A percentile compares a stretch with the other conserved stretches of the same genome.
These are phyloP conservation scores for Caenorhabditis wallacei DNA, from an alignment of 2,888 invertebrate genomes.

Conservation along the genomic window DNA sequence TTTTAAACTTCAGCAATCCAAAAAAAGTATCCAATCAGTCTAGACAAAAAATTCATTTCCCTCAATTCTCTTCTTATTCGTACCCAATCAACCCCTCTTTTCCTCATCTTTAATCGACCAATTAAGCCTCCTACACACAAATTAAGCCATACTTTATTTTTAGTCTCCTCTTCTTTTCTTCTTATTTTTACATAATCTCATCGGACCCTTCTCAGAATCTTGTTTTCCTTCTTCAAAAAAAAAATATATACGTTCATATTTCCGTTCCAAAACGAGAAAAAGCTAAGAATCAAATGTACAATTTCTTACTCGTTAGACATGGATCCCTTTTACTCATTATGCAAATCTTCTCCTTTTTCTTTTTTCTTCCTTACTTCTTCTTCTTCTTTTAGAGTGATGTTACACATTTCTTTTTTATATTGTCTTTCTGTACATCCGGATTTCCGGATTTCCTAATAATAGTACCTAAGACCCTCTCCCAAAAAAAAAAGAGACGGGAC, in stretches of 20 bases:
- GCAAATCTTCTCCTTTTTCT: slow-evolving; percentile 6
- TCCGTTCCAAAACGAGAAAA: neutral
- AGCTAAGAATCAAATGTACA: slow-evolving; percentile 27
- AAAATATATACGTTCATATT: slow-evolving; percentile 4
- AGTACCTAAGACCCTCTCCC: too few relatives aligned
- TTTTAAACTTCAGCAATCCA: too few relatives aligned
- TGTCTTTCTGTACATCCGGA: neutral
- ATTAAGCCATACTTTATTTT: slow-evolving; percentile 13
- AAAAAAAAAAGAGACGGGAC: too few relatives aligned
- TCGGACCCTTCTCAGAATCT: slow-evolving; percentile 4
- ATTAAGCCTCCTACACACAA: slow-evolving; percentile 30
- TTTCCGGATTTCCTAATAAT: neutral
- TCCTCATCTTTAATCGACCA: slow-evolving; percentile 4
- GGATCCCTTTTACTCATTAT: slow-evolving; percentile 20
- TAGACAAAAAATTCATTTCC: neutral
- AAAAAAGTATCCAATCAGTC: slow-evolving; percentile 5
- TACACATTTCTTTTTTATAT: neutral
- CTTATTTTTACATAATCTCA: slow-evolving; percentile 1
- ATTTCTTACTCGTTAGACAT: slow-evolving; percentile 1
- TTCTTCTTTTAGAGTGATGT: neutral
- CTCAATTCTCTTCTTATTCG: neutral
- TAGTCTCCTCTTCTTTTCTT: neutral
- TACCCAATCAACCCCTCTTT: slow-evolving; percentile 25
- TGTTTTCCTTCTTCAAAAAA: neutral
- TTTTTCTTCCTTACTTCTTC: too few relatives aligned